Evolutionary conservation across 2,888 invertebrate species (phyloP), one percentile per base, ranked within the genome.

Genomic region (Mactromeris polynyma): DNA sequence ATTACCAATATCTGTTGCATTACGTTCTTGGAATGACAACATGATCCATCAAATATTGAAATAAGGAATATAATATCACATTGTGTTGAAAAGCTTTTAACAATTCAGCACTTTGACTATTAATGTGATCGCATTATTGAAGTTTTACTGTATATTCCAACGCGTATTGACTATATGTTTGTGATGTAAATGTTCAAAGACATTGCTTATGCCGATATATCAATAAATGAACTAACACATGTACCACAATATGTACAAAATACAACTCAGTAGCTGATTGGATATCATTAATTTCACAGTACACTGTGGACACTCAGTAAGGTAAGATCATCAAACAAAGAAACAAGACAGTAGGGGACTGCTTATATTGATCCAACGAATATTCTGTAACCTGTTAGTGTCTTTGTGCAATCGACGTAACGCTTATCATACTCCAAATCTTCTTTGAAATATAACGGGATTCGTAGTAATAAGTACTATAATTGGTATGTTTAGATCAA

Each of bases 31-130:
- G 26, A 64, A 64, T 64, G 58, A 64, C 58, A 64, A 64, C 26
- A 26, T n/a, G 26, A 64, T 64, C 58, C 58, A 64, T 64, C 58
- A 64, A 64, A 64, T 64, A 64, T 64, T 64, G 11, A 64, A 64
- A 64, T 64, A 64, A 64, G 26, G 58, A 64, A 64, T n/a, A 64
- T 64, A 64, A 64, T 26, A 64, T 2, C 26, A 26, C 6, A 64
- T 64, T 64, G 26, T 26, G 58, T 26, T 7, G n/a, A 64, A 64
- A 64, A 11, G 58, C 58, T 64, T 64, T 64, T 64, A 64, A 64
- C 58, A 64, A 64, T 64, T 64, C 58, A 64, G 58, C 58, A 64
- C 58, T n/a, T 64, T 64, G 58, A 64, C 58, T 64, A 6, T 21
- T 26, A 64, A 64, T 64, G 58, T n/a, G n/a, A n/a, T n/a, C n/a